These are phyloP conservation scores for Lepidurus apus DNA, from an alignment of 1,140 invertebrate species.

Conservation along the genomic window DNA sequence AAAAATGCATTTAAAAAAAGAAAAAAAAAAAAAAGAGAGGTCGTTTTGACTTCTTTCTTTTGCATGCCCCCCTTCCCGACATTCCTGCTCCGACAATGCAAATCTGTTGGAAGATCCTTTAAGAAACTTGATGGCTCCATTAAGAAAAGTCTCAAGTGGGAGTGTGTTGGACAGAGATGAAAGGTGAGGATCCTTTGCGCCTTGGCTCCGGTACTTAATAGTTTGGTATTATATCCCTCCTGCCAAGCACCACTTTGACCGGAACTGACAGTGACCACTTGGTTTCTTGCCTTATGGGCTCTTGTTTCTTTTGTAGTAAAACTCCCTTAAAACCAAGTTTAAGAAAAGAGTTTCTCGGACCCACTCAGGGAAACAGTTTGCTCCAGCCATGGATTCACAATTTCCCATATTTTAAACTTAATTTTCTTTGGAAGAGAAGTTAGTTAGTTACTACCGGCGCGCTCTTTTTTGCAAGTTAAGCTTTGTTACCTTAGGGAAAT, in stretches of 20 bases:
- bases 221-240: conserved; percentile 1
- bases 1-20: neutral
- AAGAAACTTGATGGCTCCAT: conserved; percentile 9
- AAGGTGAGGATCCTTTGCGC: neutral
- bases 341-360: too few species aligned
- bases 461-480: too few species aligned
- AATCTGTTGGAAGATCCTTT: neutral
- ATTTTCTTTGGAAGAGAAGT: too few species aligned
- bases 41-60: neutral
- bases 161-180: conserved; percentile 6
- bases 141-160: neutral
- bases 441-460: too few species aligned
- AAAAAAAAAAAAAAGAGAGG: neutral
- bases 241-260: conserved; percentile 1
- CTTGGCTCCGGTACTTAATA: neutral
- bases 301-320: too few species aligned
- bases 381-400: too few species aligned
- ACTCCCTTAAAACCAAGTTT: too few species aligned
- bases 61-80: neutral
- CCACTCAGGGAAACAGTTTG: too few species aligned
- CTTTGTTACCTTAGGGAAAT: too few species aligned
- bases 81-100: neutral
- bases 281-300: too few species aligned
- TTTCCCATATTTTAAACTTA: too few species aligned
- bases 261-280: conserved; percentile 10